Evolutionary conservation across 2,888 invertebrate genomes (phyloP).

Genomic region (Electrophaes corylata): DNA sequence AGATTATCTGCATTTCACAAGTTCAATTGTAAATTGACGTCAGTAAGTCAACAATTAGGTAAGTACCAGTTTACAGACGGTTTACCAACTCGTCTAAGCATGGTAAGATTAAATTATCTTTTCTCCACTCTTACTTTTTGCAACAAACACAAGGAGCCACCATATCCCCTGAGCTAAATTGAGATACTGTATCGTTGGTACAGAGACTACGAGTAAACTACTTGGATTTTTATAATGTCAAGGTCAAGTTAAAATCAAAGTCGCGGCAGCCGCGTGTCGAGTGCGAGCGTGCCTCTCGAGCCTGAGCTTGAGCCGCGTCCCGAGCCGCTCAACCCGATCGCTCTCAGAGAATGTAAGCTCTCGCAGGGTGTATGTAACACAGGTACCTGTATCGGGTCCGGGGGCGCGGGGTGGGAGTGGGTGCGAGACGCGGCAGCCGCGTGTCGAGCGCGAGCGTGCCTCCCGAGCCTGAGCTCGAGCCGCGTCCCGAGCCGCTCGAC

Average conservation of each 20-base stretch:
- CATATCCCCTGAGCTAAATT: too few species aligned
- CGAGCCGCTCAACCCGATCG: conserved; percentile 73
- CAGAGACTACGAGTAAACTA: too few species aligned
- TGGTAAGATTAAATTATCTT: too few species aligned
- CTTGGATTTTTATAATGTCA: too few species aligned
- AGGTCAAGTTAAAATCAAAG: too few species aligned
- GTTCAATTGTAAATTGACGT: conserved; percentile 3
- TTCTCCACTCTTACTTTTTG: too few species aligned
- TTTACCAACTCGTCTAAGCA: background rate
- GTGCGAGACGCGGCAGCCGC: conserved; percentile 68
- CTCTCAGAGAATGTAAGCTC: conserved; percentile 79
- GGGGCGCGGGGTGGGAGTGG: conserved; percentile 64
- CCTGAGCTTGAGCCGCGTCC: conserved; percentile 80
- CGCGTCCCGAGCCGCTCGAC: conserved; percentile 77
- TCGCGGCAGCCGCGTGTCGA: conserved; percentile 66
- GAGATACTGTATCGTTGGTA: too few species aligned
- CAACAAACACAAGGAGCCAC: too few species aligned
- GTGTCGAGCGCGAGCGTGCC: conserved; percentile 57
- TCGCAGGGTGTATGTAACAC: background rate
- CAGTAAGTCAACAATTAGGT: background rate
- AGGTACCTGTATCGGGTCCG: conserved; percentile 70
- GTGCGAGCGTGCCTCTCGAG: conserved; percentile 61
- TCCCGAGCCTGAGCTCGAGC: conserved; percentile 77
- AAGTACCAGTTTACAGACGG: background rate
- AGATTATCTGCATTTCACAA: background rate